phyloP scores from a whole-genome alignment of 2,113 vertebrate genomes.

The Naja naja region DNA sequence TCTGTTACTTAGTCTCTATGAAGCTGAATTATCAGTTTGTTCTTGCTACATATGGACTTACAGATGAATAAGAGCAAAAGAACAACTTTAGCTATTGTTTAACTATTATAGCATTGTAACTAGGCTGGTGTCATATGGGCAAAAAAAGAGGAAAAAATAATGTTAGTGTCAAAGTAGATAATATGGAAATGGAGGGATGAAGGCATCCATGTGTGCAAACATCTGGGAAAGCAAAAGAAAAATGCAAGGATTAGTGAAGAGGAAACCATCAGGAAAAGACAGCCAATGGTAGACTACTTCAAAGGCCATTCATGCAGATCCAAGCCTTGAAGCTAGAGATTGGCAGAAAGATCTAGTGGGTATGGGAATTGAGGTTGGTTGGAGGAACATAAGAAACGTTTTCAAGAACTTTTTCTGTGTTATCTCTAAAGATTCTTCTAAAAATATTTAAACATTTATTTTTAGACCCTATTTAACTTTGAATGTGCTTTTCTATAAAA shows the following conservation, averaged over 20 bases:
- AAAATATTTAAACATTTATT: not conserved
- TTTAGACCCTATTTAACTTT: not conserved
- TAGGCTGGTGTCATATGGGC: not conserved
- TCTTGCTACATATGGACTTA: not conserved
- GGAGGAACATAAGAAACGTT: not conserved
- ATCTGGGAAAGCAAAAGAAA: not conserved
- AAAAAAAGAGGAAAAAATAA: not conserved
- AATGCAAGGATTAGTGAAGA: not conserved
- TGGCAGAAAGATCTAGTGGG: not conserved
- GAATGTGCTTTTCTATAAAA: not conserved
- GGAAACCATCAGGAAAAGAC: not conserved
- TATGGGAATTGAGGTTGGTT: not conserved
- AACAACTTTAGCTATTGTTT: not conserved
- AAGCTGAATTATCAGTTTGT: not conserved
- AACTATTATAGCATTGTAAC: not conserved
- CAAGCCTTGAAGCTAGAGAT: not conserved
- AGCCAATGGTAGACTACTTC: not conserved
- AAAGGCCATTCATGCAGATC: not conserved
- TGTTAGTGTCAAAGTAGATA: not conserved
- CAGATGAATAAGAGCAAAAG: not conserved
- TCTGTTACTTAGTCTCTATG: not conserved
- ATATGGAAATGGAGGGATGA: not conserved
- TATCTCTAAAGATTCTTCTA: not conserved
- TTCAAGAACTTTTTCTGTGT: not conserved
- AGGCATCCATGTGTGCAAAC: not conserved